These are phyloP conservation scores for Hydrozoanthus tunicans DNA, from an alignment of 64 coral and sea anemone species.

Conservation along the genomic window DNA sequence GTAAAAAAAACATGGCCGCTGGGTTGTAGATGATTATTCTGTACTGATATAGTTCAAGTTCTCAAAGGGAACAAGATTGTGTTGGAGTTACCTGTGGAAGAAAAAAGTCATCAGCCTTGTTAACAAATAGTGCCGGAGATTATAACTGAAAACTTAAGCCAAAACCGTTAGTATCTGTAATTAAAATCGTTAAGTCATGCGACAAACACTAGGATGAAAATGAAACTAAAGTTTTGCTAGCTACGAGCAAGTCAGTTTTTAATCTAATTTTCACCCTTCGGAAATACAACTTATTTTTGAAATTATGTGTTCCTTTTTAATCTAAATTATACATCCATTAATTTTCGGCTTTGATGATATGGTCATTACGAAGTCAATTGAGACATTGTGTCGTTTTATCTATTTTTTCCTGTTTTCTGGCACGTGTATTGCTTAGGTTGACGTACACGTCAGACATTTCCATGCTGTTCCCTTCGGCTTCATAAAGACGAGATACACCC, in stretches of 20 bases:
- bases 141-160: background rate
- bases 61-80: background rate
- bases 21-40: background rate
- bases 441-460: background rate
- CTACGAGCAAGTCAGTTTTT: background rate
- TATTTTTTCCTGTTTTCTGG: background rate
- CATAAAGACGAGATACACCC: background rate
- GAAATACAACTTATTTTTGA: background rate
- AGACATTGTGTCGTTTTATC: background rate
- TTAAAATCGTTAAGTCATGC: background rate
- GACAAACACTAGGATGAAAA: slow-evolving; percentile 15
- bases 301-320: background rate
- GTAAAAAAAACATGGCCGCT: background rate
- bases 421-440: background rate
- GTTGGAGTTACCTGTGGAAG: slow-evolving; percentile 21
- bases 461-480: background rate
- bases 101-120: slow-evolving; percentile 5
- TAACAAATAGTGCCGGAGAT: background rate
- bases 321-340: slow-evolving; percentile 24
- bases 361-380: slow-evolving; percentile 5
- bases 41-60: background rate
- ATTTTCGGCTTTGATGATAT: slow-evolving; percentile 13
- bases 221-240: slow-evolving; percentile 7
- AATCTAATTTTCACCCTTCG: background rate
- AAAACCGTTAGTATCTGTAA: slow-evolving; percentile 12